Conservation (phyloP, 2,888 invertebrate species). For the Desoria tigrina region DNA sequence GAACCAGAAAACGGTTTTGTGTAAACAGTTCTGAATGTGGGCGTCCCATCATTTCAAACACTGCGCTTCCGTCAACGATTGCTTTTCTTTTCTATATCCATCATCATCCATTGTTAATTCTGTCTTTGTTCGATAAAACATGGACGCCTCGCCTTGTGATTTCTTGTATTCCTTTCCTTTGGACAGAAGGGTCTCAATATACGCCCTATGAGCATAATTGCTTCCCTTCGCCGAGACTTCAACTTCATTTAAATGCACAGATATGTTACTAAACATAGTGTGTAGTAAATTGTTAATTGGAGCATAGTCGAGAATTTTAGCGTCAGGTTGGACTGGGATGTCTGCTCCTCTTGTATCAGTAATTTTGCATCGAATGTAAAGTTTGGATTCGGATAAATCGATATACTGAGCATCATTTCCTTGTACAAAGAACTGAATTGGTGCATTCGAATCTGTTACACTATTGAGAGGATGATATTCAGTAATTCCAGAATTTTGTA, state of each 20-base stretch:
- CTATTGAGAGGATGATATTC: constrained; percentile 3
- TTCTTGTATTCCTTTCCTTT: constrained; percentile 3
- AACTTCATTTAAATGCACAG: background rate
- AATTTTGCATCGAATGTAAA: constrained; percentile 10
- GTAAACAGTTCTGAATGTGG: no score
- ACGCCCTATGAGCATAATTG: background rate
- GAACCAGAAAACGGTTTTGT: no score
- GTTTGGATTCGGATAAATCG: background rate
- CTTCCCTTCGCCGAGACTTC: background rate
- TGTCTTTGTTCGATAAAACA: background rate
- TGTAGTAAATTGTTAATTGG: constrained; percentile 11
- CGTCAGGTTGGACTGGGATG: background rate
- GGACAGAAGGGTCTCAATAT: constrained; percentile 4
- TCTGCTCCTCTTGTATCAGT: background rate
- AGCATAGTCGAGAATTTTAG: no score
- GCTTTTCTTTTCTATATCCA: background rate
- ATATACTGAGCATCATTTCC: constrained; percentile 2
- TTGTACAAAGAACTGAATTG: constrained; percentile 3
- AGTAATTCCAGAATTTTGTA: background rate
- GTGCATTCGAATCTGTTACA: background rate
- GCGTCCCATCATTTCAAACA: no score
- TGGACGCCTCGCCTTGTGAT: no score
- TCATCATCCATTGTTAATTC: background rate
- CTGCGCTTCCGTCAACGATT: background rate
- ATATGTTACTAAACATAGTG: background rate